A percentile compares a stretch with the other conserved stretches of the same genome.
phyloP scores from a whole-genome alignment of 1,140 invertebrate species.

The Armadillidium nasatum region DNA sequence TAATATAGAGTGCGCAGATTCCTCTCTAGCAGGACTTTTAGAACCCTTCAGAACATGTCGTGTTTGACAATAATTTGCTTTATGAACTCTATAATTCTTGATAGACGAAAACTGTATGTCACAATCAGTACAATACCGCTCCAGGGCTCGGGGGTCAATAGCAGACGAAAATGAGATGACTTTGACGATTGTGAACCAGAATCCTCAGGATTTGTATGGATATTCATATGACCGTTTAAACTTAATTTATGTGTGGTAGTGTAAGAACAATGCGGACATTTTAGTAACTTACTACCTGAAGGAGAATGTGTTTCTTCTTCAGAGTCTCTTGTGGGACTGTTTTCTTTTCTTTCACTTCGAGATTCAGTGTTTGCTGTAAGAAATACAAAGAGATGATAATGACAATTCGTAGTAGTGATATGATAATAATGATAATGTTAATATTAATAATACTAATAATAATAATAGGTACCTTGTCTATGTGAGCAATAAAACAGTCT shows the following conservation, averaged over 20 bases:
- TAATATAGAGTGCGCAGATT: slow-evolving; percentile 46
- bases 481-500: slow-evolving; percentile 90
- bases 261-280: slow-evolving; percentile 85
- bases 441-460: no score
- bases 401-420: no score
- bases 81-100: slow-evolving; percentile 90
- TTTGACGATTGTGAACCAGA: slow-evolving; percentile 48
- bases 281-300: slow-evolving; percentile 54
- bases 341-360: slow-evolving; percentile 29
- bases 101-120: slow-evolving; percentile 83
- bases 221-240: slow-evolving; percentile 86
- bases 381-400: background rate
- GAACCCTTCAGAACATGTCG: slow-evolving; percentile 59
- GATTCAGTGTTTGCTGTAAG: slow-evolving; percentile 22
- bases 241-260: slow-evolving; percentile 88
- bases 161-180: slow-evolving; percentile 47
- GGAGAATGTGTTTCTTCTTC: slow-evolving; percentile 47
- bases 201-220: slow-evolving; percentile 70
- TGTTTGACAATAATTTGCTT: slow-evolving; percentile 88
- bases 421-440: no score
- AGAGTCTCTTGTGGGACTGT: slow-evolving; percentile 12
- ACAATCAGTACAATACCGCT: slow-evolving; percentile 88
- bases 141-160: slow-evolving; percentile 47
- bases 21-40: slow-evolving; percentile 37
- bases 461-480: slow-evolving; percentile 48